A percentile compares a stretch with the other conserved stretches of the same genome.
Conservation (phyloP, 2,888 invertebrate genomes). For the Coleophora flavipennella region DNA sequence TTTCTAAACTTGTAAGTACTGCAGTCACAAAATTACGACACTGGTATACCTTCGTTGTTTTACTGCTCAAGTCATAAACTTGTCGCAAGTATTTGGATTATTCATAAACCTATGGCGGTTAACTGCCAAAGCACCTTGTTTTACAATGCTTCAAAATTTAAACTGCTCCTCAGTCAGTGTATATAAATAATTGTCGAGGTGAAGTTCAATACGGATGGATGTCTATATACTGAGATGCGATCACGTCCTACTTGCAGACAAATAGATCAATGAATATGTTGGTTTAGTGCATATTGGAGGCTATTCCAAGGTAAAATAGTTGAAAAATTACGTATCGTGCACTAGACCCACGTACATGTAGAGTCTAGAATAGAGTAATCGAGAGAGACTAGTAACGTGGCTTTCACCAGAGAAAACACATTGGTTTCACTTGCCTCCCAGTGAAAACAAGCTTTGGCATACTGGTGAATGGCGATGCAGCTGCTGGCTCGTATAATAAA, state of each 20-base stretch:
- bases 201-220: too few species aligned
- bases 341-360: too few species aligned
- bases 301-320: too few species aligned
- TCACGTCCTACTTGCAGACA: too few species aligned
- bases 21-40: constrained; percentile 31
- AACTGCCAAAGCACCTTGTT: constrained; percentile 1
- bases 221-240: too few species aligned
- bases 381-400: constrained; percentile 42
- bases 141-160: constrained; percentile 6
- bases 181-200: too few species aligned
- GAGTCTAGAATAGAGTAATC: constrained; percentile 8
- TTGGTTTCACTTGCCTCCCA: constrained; percentile 50
- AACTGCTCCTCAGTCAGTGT: too few species aligned
- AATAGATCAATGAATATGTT: neutral
- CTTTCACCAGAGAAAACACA: constrained; percentile 59
- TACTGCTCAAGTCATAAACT: constrained; percentile 9
- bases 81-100: constrained; percentile 13
- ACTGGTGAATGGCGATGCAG: constrained; percentile 2
- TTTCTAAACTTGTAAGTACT: constrained; percentile 36
- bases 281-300: neutral
- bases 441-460: constrained; percentile 44
- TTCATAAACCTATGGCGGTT: constrained; percentile 9
- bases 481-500: too few species aligned
- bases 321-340: too few species aligned
- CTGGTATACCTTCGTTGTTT: constrained; percentile 15